Evolutionary conservation across 1,140 invertebrate genomes (phyloP).

Genomic region (Pristionchus pacificus): DNA sequence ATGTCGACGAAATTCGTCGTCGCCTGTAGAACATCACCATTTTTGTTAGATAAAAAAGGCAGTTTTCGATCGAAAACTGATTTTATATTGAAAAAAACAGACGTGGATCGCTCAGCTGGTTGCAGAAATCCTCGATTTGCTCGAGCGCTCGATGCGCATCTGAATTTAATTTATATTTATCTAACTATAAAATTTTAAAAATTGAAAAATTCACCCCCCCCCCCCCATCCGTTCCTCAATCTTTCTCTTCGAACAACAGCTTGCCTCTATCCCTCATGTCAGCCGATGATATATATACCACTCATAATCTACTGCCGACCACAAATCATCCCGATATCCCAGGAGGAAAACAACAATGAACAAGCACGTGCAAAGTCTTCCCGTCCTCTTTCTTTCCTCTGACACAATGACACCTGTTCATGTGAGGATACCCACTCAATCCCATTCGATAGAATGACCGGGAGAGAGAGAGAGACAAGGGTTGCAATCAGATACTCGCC

Average conservation of each 20-base stretch:
- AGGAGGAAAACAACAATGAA: too few relatives aligned
- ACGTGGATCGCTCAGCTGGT: conserved; percentile 77
- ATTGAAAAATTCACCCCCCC: too few relatives aligned
- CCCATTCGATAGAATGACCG: too few relatives aligned
- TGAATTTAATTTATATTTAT: conserved; percentile 64
- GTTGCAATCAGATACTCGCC: too few relatives aligned
- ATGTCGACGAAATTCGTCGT: conserved; percentile 84
- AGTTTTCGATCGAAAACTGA: conserved; percentile 70
- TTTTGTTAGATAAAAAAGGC: neutral
- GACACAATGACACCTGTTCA: too few relatives aligned
- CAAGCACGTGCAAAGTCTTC: too few relatives aligned
- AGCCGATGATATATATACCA: neutral
- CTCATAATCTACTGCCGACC: too few relatives aligned
- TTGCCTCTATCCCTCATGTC: neutral
- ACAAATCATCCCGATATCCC: too few relatives aligned
- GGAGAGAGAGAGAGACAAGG: too few relatives aligned
- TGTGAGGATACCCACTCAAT: too few relatives aligned
- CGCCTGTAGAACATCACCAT: conserved; percentile 60
- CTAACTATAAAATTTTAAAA: too few relatives aligned
- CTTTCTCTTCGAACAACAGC: neutral
- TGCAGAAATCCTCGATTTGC: conserved; percentile 92
- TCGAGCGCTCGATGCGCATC: conserved; percentile 94
- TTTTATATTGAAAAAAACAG: neutral
- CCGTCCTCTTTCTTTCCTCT: too few relatives aligned
- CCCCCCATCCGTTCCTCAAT: neutral